Base-by-base conservation (phyloP, 2,113 vertebrate genomes). In the Turdus rufiventris region DNA sequence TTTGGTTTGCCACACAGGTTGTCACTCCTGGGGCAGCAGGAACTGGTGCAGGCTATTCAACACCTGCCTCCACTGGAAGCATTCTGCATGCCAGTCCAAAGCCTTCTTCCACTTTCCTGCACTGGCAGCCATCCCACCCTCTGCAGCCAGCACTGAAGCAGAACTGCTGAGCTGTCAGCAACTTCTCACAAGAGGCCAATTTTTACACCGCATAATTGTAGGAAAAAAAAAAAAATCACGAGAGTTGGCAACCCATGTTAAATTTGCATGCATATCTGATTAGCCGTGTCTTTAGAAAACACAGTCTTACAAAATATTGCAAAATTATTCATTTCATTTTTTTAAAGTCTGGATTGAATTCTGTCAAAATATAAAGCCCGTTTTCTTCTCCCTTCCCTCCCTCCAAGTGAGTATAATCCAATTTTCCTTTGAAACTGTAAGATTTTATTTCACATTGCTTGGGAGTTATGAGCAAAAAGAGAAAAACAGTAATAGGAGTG, bases 161-260 rank as follows among this genome's bases (percentile, higher is more conserved):
- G 95, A 95, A 96, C 91, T 95, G 96, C 95, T 96, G 95, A 95
- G 93, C 94, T 95, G 95, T 97, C 94, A 96, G 93, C 93, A 96
- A 25, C 87, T 94, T 94, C 93, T 92, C 95, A 96, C 95, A 92
- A 89, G 89, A 91, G 93, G 91, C 94, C 94, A 94, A 94, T 95
- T 96, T 97, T 97, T 96, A 94, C 93, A 4, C 94, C 47, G 91
- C 96, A 95, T 96, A 97, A 95, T 95, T 96, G 93, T 89, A 88
- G 91, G 38, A 72, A 79, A 68, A 67, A 76, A 65, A 68, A 66
- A 38, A 61, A 19, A 36, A 63, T 14, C 38, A 60, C 31, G 40
- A 38, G 54, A 74, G 42, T 56, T 91, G 89, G 82, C 82, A 80
- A 91, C 19, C 56, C 56, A 0, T 74, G 54, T 68, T 92, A 85